Conservation (phyloP, 2,888 invertebrate species). For the Bugula neritina region DNA sequence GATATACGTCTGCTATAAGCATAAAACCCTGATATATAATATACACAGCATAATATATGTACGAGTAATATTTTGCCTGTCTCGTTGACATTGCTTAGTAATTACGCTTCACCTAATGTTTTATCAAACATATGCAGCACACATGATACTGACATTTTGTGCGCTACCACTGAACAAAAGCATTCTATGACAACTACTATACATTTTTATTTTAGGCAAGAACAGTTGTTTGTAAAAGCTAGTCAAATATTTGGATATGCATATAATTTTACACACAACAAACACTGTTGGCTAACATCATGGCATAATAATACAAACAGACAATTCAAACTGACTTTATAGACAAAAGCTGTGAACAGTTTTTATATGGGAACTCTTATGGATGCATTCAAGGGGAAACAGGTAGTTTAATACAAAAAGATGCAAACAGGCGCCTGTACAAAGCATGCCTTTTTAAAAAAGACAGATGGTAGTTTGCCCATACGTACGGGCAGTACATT, state of each 20-base stretch:
- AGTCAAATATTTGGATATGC: conserved; percentile 19
- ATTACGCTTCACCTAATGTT: too few relatives aligned
- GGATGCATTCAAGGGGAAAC: not conserved
- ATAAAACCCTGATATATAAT: too few relatives aligned
- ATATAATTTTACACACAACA: conserved; percentile 18
- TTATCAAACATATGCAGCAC: too few relatives aligned
- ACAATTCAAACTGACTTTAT: not conserved
- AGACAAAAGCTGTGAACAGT: not conserved
- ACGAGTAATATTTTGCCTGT: too few relatives aligned
- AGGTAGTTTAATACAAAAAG: not conserved
- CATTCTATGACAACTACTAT: not conserved
- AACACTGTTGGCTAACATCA: conserved; percentile 13
- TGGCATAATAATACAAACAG: conserved; percentile 3
- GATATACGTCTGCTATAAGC: too few relatives aligned
- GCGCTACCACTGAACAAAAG: not conserved
- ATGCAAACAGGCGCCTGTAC: not conserved
- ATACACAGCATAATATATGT: too few relatives aligned
- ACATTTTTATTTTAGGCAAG: not conserved
- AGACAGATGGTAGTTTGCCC: conserved; percentile 11
- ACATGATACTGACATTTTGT: too few relatives aligned
- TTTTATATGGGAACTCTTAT: not conserved
- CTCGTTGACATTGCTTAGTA: too few relatives aligned
- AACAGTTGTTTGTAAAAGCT: conserved; percentile 15
- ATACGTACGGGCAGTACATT: not conserved
- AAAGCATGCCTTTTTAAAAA: not conserved